Conservation (phyloP, 2,797 vertebrate species). For the Phataginus tetradactyla region DNA sequence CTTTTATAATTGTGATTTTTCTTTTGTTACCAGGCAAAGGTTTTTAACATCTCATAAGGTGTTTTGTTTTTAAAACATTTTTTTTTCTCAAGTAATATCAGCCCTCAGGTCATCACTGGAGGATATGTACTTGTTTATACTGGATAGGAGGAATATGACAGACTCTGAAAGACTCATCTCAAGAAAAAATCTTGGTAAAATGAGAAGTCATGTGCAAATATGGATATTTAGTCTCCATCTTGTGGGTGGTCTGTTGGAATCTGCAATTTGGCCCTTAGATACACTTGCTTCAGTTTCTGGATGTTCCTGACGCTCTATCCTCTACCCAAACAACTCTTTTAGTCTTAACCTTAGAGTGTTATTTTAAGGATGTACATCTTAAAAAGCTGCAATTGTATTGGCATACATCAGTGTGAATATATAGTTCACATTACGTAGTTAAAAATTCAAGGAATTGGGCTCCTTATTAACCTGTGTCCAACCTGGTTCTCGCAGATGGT, state of each 20-base stretch:
- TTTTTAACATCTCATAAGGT: background rate
- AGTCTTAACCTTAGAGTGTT: background rate
- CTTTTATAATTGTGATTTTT: constrained; percentile 21
- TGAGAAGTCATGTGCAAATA: background rate
- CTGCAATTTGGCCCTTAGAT: background rate
- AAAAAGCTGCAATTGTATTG: background rate
- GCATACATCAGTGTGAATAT: rapidly evolving
- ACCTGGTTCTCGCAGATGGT: constrained; percentile 87
- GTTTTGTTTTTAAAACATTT: background rate
- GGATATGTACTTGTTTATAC: background rate
- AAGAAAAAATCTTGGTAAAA: background rate
- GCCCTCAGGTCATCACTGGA: rapidly evolving
- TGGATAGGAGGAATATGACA: background rate
- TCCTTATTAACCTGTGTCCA: background rate
- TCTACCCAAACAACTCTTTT: background rate
- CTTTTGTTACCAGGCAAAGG: background rate
- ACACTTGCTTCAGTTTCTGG: background rate
- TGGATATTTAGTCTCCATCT: background rate
- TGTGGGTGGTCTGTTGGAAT: background rate
- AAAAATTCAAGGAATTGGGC: rapidly evolving
- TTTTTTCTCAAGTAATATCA: no score
- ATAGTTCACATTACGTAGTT: background rate
- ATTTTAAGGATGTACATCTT: background rate
- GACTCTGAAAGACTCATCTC: background rate
- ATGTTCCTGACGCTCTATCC: background rate